A percentile compares a stretch with the other conserved stretches of the same genome.
Evolutionary conservation across 2,888 invertebrate genomes (phyloP).

Genomic region (Criorhina ranunculi): DNA sequence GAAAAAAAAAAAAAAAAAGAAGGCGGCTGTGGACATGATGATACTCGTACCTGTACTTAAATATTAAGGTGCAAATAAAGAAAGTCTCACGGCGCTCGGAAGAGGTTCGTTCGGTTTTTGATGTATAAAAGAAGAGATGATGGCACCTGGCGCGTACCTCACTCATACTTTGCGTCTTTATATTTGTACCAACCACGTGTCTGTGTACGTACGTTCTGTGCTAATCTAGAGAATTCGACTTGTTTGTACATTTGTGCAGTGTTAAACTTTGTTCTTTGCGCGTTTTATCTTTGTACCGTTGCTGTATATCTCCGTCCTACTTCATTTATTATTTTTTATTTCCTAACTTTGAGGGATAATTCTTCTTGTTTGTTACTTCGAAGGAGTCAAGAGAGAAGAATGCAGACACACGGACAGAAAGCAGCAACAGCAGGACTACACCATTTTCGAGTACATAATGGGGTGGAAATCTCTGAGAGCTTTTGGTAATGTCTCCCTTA

Average conservation of each 20-base stretch:
- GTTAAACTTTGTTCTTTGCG: slow-evolving; percentile 57
- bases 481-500: slow-evolving; percentile 76
- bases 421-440: slow-evolving; percentile 19
- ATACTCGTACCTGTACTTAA: slow-evolving; percentile 65
- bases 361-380: slow-evolving; percentile 64
- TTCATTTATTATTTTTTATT: slow-evolving; percentile 67
- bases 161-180: slow-evolving; percentile 49
- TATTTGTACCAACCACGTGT: slow-evolving; percentile 51
- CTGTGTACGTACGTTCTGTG: slow-evolving; percentile 48
- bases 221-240: slow-evolving; percentile 57
- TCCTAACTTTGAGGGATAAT: slow-evolving; percentile 66
- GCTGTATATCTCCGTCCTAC: slow-evolving; percentile 49
- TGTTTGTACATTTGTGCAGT: slow-evolving; percentile 52
- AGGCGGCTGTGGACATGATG: slow-evolving; percentile 44
- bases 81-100: slow-evolving; percentile 54
- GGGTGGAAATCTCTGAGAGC: slow-evolving; percentile 73
- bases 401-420: slow-evolving; percentile 40
- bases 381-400: slow-evolving; percentile 25
- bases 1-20: slow-evolving; percentile 17
- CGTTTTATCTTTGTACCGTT: slow-evolving; percentile 34
- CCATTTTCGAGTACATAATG: slow-evolving; percentile 75
- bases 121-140: slow-evolving; percentile 52
- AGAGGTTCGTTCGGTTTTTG: slow-evolving; percentile 68
- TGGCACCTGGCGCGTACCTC: slow-evolving; percentile 56
- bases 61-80: slow-evolving; percentile 67